These are phyloP conservation scores for Panagrolaimus sp. DNA, from an alignment of 1,140 invertebrate species.

Conservation along the genomic window DNA sequence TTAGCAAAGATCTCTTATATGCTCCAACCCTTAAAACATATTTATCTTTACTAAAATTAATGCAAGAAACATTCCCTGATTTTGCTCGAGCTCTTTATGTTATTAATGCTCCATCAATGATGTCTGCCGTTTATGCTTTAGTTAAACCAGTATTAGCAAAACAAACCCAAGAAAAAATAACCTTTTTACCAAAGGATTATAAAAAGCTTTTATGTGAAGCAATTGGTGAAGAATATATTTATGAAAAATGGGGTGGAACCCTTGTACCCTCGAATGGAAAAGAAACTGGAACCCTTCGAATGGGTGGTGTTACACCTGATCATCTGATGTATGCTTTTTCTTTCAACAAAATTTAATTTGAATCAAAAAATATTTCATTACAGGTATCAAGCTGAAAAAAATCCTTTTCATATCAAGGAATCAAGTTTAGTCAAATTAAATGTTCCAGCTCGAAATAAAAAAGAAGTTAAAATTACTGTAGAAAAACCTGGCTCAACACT, in stretches of 20 bases:
- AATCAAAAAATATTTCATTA: neutral
- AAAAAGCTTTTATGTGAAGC: conserved; percentile 24
- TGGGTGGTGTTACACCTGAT: conserved; percentile 35
- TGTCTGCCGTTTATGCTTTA: conserved; percentile 32
- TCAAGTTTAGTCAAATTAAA: conserved; percentile 28
- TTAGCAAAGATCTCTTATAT: conserved; percentile 36
- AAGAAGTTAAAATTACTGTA: conserved; percentile 31
- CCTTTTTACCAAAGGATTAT: conserved; percentile 28
- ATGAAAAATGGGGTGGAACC: conserved; percentile 33
- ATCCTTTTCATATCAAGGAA: conserved; percentile 31
- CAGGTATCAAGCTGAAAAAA: conserved; percentile 37
- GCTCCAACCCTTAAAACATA: conserved; percentile 32
- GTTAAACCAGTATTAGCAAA: conserved; percentile 39
- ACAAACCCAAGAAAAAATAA: conserved; percentile 37
- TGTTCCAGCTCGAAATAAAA: conserved; percentile 30
- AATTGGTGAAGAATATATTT: conserved; percentile 36
- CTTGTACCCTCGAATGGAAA: conserved; percentile 16
- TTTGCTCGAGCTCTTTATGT: conserved; percentile 34
- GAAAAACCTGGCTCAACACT: conserved; percentile 18
- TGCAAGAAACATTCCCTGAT: conserved; percentile 42
- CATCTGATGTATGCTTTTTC: conserved; percentile 21
- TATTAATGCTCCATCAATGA: conserved; percentile 38
- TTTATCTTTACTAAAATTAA: conserved; percentile 24
- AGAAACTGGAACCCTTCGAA: conserved; percentile 31
- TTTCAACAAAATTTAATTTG: conserved; percentile 7